Evolutionary conservation across 2,888 invertebrate genomes (phyloP).

Genomic region (Rotaria magnacalcarata): DNA sequence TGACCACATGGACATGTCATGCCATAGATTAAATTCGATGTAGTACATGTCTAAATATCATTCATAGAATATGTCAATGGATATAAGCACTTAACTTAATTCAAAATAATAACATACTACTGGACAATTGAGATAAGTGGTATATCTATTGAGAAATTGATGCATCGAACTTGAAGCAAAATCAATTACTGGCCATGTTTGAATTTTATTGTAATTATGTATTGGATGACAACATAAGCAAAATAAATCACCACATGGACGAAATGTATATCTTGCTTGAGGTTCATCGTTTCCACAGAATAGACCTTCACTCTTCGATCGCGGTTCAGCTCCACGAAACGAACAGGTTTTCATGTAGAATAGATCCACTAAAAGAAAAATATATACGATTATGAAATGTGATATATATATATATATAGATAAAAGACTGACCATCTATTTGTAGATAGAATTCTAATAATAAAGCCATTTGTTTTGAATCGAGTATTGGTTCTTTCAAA

Average conservation of each 20-base stretch:
- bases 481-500: not conserved
- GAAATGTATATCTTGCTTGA: not conserved
- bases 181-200: not conserved
- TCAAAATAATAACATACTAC: not conserved
- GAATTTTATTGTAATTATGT: not conserved
- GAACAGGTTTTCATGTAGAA: slow-evolving; percentile 17
- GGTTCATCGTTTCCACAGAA: not conserved
- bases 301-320: not conserved
- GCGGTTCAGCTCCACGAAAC: not conserved
- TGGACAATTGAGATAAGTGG: not conserved
- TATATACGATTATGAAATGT: too few relatives aligned
- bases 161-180: not conserved
- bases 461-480: not conserved
- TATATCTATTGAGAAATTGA: slow-evolving; percentile 16
- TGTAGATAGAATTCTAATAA: not conserved
- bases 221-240: not conserved
- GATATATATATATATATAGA: too few relatives aligned
- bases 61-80: not conserved
- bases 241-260: not conserved
- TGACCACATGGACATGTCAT: slow-evolving; percentile 32
- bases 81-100: too few relatives aligned
- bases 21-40: not conserved
- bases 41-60: not conserved
- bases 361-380: not conserved
- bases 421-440: not conserved